A percentile compares a stretch with the other conserved stretches of the same genome.
phyloP scores from a whole-genome alignment of 2,888 invertebrate genomes.

The Cordylochernes scorpioides region DNA sequence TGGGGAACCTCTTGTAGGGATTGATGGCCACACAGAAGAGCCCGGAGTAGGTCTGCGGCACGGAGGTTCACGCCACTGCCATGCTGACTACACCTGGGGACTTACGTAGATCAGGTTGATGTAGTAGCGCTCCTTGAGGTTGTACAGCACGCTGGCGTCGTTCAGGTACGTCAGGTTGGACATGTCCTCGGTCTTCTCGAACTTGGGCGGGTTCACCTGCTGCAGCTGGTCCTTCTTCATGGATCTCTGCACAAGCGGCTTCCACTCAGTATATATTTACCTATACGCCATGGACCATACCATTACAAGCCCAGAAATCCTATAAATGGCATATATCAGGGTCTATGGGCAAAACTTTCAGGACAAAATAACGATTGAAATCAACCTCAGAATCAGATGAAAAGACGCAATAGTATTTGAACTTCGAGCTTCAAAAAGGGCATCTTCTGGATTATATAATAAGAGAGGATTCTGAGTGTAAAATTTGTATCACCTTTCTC shows the following conservation, averaged over 20 bases:
- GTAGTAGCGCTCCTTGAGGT: slow-evolving; percentile 92
- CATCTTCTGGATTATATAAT: too few relatives aligned
- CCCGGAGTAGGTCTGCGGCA: slow-evolving; percentile 85
- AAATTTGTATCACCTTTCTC: too few relatives aligned
- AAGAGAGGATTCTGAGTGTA: too few relatives aligned
- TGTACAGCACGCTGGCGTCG: slow-evolving; percentile 94
- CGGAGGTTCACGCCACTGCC: not conserved
- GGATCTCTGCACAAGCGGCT: not conserved
- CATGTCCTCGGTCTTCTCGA: slow-evolving; percentile 97
- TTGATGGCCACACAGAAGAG: slow-evolving; percentile 99
- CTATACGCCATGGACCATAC: too few relatives aligned
- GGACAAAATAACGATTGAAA: too few relatives aligned
- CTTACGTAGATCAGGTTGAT: slow-evolving; percentile 94
- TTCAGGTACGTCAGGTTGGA: slow-evolving; percentile 96
- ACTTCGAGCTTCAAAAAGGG: too few relatives aligned
- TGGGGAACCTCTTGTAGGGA: slow-evolving; percentile 98
- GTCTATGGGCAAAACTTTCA: too few relatives aligned
- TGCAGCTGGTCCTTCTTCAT: slow-evolving; percentile 78
- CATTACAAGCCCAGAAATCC: too few relatives aligned
- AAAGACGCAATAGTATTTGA: too few relatives aligned
- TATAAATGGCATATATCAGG: too few relatives aligned
- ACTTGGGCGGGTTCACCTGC: slow-evolving; percentile 97
- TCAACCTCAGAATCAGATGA: too few relatives aligned
- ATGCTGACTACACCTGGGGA: slow-evolving; percentile 18
- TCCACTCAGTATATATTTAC: too few relatives aligned